Percentiles rank a stretch among this genome's conserved stretches.
Evolutionary conservation across 1,140 invertebrate species (phyloP).

Genomic region (Nixonia krombeini): DNA sequence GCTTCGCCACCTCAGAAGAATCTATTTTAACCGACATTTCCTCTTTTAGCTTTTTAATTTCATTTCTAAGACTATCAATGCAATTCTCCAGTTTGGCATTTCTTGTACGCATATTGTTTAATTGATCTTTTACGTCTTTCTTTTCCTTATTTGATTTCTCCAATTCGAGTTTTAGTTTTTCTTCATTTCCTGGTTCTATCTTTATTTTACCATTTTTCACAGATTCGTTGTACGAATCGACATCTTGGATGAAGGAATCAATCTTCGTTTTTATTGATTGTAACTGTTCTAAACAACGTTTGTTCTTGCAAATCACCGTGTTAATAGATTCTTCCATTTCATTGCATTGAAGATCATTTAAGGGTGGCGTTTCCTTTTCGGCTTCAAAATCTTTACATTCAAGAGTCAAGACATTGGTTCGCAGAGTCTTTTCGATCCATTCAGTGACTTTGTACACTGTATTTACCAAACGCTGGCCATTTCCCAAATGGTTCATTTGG

Average conservation of each 20-base stretch:
- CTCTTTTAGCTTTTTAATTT: constrained; percentile 46
- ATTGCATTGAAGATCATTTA: constrained; percentile 36
- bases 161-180: constrained; percentile 53
- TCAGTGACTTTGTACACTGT: constrained; percentile 46
- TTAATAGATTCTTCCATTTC: constrained; percentile 47
- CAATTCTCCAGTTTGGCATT: constrained; percentile 61
- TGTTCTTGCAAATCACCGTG: constrained; percentile 40
- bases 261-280: constrained; percentile 39
- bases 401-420: constrained; percentile 14
- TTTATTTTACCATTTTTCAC: constrained; percentile 47
- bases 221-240: constrained; percentile 33
- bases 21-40: constrained; percentile 19
- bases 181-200: constrained; percentile 42
- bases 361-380: constrained; percentile 8
- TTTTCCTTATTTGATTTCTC: constrained; percentile 53
- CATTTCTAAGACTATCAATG: constrained; percentile 55
- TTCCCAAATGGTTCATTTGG: constrained; percentile 31
- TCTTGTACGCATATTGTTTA: constrained; percentile 51
- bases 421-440: constrained; percentile 50
- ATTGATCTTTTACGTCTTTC: constrained; percentile 56
- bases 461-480: constrained; percentile 37
- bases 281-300: constrained; percentile 34
- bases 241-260: constrained; percentile 35
- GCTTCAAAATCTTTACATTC: constrained; percentile 18
- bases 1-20: constrained; percentile 23